Conservation (phyloP, 1,140 invertebrate genomes). For the Sycophaga agraensis region DNA sequence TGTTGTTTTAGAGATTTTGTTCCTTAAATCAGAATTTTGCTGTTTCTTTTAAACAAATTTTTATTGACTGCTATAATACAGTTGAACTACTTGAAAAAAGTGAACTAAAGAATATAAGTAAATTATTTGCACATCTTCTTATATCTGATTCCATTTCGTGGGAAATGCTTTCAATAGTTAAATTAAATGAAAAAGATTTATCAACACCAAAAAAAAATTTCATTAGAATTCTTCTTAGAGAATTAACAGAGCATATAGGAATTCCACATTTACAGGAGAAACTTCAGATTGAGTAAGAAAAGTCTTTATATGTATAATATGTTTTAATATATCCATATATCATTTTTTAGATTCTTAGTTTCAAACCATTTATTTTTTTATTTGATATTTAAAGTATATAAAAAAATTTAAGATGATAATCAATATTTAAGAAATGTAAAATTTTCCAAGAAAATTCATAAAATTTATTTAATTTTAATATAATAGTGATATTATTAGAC, state of each 20-base stretch:
- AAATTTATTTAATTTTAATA: neutral
- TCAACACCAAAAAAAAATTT: conserved; percentile 14
- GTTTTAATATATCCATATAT: no score
- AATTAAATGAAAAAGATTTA: conserved; percentile 10
- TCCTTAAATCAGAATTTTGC: conserved; percentile 10
- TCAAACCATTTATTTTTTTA: no score
- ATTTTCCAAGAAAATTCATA: no score
- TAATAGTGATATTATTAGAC: neutral
- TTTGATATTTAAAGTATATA: no score
- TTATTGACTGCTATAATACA: conserved; percentile 15
- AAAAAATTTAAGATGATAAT: no score
- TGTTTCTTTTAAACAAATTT: conserved; percentile 11
- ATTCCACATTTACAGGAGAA: conserved; percentile 1
- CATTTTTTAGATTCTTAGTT: no score
- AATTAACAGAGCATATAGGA: conserved; percentile 9
- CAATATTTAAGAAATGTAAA: no score
- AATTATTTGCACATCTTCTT: conserved; percentile 23
- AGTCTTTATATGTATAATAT: neutral
- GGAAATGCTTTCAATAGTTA: conserved; percentile 6
- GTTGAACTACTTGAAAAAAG: conserved; percentile 15
- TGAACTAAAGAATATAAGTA: conserved; percentile 15
- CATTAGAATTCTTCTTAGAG: conserved; percentile 15
- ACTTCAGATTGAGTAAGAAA: neutral
- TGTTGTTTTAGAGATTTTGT: conserved; percentile 22
- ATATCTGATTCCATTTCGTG: conserved; percentile 13